Percentiles rank a stretch among this genome's conserved stretches.
Conservation (phyloP, 2,113 vertebrate species). For the Cathartes aura region DNA sequence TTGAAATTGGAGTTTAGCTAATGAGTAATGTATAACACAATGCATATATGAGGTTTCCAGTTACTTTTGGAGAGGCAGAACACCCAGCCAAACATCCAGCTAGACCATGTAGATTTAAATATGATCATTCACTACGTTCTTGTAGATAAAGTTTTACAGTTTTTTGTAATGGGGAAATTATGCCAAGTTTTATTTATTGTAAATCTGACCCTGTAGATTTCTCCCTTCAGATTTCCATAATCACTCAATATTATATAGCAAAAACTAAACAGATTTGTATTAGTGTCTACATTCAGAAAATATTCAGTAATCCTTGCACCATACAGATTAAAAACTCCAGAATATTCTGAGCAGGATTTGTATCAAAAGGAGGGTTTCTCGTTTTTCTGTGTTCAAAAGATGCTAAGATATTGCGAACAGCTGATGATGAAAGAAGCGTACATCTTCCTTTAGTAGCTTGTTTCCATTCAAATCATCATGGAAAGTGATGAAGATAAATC, state of each 20-base stretch:
- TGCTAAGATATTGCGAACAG: background rate
- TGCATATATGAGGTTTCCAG: background rate
- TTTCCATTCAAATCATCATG: background rate
- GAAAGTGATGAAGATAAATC: background rate
- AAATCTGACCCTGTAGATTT: background rate
- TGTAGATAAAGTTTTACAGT: background rate
- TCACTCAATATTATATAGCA: background rate
- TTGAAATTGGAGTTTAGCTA: background rate
- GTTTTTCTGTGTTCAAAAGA: background rate
- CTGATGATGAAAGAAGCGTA: background rate
- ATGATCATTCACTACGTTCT: background rate
- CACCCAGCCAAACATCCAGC: background rate
- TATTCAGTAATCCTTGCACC: background rate
- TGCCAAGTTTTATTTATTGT: background rate
- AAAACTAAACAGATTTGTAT: background rate
- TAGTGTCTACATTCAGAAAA: background rate
- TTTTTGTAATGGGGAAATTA: background rate
- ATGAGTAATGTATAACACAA: background rate
- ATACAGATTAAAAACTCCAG: background rate
- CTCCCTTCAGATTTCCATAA: background rate
- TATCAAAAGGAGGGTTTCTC: background rate
- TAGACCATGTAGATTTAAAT: background rate
- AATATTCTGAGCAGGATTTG: background rate
- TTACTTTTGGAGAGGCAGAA: background rate
- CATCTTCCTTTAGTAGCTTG: background rate